Evolutionary conservation across 2,888 invertebrate genomes (phyloP).

Genomic region (Sesia apiformis): DNA sequence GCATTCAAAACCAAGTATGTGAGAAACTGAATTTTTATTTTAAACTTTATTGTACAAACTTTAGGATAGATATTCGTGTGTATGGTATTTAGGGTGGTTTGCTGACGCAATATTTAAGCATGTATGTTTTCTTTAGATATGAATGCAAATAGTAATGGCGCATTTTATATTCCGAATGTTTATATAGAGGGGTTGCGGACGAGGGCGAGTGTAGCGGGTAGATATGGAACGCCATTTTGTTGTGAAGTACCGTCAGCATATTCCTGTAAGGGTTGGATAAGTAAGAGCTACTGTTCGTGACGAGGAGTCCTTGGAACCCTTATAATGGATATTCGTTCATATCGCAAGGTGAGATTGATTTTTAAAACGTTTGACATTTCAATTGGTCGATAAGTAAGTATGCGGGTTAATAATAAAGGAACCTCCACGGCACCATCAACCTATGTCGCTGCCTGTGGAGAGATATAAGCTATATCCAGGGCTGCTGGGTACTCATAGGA

Average conservation of each 20-base stretch:
- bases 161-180: slow-evolving; percentile 69
- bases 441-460: no score
- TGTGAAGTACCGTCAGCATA: slow-evolving; percentile 50
- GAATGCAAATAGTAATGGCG: slow-evolving; percentile 75
- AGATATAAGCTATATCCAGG: no score
- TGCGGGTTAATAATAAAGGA: no score
- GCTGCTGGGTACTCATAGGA: no score
- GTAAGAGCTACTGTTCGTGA: slow-evolving; percentile 28
- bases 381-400: no score
- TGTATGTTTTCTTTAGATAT: slow-evolving; percentile 74
- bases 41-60: not conserved
- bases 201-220: slow-evolving; percentile 29
- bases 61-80: slow-evolving; percentile 20
- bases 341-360: no score
- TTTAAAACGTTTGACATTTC: no score
- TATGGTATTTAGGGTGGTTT: slow-evolving; percentile 20
- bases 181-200: slow-evolving; percentile 60
- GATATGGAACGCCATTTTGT: slow-evolving; percentile 62
- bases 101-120: slow-evolving; percentile 58
- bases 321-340: not conserved
- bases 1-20: slow-evolving; percentile 45
- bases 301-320: slow-evolving; percentile 12
- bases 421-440: no score
- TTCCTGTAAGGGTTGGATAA: slow-evolving; percentile 19
- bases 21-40: not conserved